Evolutionary conservation across 2,888 invertebrate species (phyloP), one percentile per base, ranked within the genome.

Genomic region (Dexiosoma caninum): DNA sequence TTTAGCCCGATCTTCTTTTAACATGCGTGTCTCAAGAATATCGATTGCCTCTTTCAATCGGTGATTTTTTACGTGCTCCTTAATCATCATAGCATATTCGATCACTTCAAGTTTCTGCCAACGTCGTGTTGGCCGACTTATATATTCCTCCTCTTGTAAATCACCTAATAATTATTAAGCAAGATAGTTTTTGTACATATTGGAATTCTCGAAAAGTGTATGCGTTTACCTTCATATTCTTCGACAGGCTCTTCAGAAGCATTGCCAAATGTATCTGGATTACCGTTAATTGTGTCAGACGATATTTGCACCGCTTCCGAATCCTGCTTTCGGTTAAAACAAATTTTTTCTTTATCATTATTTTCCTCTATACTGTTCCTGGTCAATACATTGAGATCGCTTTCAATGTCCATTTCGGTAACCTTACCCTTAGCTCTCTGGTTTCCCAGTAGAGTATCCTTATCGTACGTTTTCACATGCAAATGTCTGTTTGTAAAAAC

Each of bases 31-130:
- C 87, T 96, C 95, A 57, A 97, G 88, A 2, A 97, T 92, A 83
- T 94, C 93, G 19, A 97, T 91, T 0, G 97, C 97, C 88, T 95
- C 94, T 85, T 93, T 92, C 4, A 96, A 89, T 87, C 94, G 92
- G 40, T 93, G 93, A 69, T 93, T 91, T 27, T 89, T 87, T 6
- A 96, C 86, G 84, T 93, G 92, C 19, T 92, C 91, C 87, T 95
- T 95, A 4, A 96, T 95, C 79, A 95, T 88, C 83, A 92, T 92
- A 0, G 93, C 93, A 90, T 96, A 96, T 84, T 94, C 92, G 84
- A 92, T 93, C 0, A 91, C 92, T 3, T 92, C 91, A 14, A 93
- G 87, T 86, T 92, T 92, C 84, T 92, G 92, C 0, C 90, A 87
- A 23, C 85, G 83, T n/a, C 91, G 83, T 3, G 93, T 92, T 49